These are phyloP conservation scores for Tyrannus savana DNA, from an alignment of 2,113 vertebrate species.

Conservation along the genomic window DNA sequence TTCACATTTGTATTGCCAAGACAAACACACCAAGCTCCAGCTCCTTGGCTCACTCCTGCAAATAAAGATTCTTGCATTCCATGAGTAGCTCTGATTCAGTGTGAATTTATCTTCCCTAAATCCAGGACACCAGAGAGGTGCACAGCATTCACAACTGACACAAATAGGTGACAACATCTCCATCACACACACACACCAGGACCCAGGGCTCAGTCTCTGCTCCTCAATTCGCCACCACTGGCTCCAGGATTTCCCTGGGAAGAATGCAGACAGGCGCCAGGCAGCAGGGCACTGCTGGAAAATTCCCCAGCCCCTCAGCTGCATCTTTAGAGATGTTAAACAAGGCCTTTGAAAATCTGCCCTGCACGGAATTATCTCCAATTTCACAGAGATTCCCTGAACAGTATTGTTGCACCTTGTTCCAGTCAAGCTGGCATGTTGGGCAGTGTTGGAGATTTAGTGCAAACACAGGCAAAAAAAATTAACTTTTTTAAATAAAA, in stretches of 20 bases:
- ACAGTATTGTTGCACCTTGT: not conserved
- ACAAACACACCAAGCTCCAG: not conserved
- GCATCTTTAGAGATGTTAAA: conserved; percentile 59
- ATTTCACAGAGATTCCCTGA: conserved; percentile 22
- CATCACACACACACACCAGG: accelerated
- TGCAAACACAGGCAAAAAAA: not conserved
- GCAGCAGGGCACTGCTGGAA: conserved; percentile 17
- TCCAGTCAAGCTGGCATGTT: not conserved
- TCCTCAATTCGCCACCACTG: not conserved
- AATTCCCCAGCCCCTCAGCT: not conserved
- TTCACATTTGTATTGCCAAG: not conserved
- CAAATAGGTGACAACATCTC: not conserved
- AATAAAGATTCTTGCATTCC: not conserved
- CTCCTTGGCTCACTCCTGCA: not conserved
- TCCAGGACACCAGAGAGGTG: not conserved
- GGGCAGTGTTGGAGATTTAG: not conserved
- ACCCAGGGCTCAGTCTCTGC: not conserved
- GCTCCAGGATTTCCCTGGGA: not conserved
- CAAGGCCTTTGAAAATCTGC: conserved; percentile 20
- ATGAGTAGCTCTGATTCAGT: not conserved
- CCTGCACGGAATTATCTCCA: not conserved
- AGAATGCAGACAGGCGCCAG: conserved; percentile 67
- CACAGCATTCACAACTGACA: not conserved
- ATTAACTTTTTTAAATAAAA: not conserved
- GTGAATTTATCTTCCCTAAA: not conserved